Conservation (phyloP, 2,113 vertebrate species). For the Crocuta crocuta region DNA sequence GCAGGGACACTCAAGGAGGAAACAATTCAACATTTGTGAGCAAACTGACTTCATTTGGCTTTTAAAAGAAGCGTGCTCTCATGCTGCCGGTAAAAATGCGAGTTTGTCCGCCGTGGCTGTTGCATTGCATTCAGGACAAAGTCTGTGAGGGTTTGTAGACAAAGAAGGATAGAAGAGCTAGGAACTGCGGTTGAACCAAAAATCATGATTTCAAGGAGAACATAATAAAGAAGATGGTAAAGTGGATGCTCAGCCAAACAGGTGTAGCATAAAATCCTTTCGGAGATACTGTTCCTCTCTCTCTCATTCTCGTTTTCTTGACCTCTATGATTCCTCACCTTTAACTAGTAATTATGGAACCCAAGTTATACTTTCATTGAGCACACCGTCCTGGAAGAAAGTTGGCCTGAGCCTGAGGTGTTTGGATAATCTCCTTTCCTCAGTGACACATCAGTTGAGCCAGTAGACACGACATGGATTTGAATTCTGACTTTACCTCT, state of each 20-base stretch:
- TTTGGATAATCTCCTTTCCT: neutral
- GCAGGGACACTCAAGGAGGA: neutral
- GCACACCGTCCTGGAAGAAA: neutral
- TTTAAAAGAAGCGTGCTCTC: neutral
- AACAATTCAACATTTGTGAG: neutral
- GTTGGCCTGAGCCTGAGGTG: neutral
- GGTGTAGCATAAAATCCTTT: neutral
- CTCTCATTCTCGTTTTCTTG: neutral
- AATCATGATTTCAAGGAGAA: neutral
- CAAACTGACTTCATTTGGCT: neutral
- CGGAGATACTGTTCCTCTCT: neutral
- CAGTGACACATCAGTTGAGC: neutral
- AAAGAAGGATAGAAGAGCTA: neutral
- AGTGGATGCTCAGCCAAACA: neutral
- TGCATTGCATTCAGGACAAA: neutral
- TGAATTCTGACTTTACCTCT: neutral
- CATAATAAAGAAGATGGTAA: neutral
- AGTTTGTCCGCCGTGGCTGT: neutral
- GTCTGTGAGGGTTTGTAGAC: neutral
- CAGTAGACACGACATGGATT: neutral
- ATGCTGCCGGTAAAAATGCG: neutral
- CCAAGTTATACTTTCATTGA: neutral
- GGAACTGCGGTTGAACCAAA: neutral
- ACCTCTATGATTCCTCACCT: neutral
- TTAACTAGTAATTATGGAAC: neutral